phyloP scores from a whole-genome alignment of 2,113 vertebrate species.

The Tyto alba region DNA sequence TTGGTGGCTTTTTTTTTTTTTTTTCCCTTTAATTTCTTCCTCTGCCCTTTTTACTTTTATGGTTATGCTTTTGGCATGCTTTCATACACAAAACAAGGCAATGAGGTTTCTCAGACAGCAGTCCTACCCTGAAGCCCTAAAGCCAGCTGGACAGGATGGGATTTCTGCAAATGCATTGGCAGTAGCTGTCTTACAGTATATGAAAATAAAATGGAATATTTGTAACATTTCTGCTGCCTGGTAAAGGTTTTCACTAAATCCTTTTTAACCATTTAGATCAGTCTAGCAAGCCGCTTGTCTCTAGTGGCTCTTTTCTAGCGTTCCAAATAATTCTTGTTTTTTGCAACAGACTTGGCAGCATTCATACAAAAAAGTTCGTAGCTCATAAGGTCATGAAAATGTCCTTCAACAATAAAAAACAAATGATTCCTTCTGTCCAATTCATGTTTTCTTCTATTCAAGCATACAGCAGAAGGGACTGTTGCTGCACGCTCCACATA shows the following conservation, averaged over 20 bases:
- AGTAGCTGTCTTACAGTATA: not conserved
- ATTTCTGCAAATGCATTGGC: not conserved
- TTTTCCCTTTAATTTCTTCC: not conserved
- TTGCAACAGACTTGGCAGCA: constrained; percentile 61
- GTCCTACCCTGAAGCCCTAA: not conserved
- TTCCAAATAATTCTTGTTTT: constrained; percentile 68
- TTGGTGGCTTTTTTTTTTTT: not conserved
- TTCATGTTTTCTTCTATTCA: constrained; percentile 49
- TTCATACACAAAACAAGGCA: not conserved
- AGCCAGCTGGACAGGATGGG: not conserved
- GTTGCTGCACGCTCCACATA: not conserved
- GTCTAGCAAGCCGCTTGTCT: not conserved
- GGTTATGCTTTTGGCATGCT: not conserved
- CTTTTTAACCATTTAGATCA: constrained; percentile 34
- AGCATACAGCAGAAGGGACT: not conserved
- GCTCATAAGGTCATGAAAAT: constrained; percentile 70
- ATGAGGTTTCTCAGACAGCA: not conserved
- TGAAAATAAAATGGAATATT: not conserved
- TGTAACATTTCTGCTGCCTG: not conserved
- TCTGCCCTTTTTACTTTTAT: not conserved
- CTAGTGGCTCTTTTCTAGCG: constrained; percentile 19
- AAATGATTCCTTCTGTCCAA: constrained; percentile 67
- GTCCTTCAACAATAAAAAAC: constrained; percentile 68
- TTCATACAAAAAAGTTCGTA: constrained; percentile 60
- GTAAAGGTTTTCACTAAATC: not conserved